These are phyloP conservation scores for Harpagoxenus sublaevis DNA, from an alignment of 2,888 invertebrate species.

Conservation along the genomic window DNA sequence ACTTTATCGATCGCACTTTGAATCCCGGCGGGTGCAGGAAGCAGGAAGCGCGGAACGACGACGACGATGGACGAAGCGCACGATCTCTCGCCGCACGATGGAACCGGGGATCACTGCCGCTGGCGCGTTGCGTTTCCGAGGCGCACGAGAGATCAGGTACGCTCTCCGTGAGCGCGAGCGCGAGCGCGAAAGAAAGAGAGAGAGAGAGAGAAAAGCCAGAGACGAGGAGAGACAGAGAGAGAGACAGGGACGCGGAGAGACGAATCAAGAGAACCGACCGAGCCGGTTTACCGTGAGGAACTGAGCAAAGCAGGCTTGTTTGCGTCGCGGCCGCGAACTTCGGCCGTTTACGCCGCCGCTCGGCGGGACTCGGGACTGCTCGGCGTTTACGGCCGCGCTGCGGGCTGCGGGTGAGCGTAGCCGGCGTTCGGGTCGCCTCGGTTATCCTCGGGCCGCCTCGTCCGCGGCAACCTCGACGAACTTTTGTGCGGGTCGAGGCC, in stretches of 20 bases:
- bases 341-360: constrained; percentile 63
- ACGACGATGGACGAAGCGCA: constrained; percentile 6
- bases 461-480: constrained; percentile 77
- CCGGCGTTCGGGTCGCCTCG: constrained; percentile 5
- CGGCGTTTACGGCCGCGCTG: constrained; percentile 46
- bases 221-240: constrained; percentile 1
- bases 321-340: constrained; percentile 60
- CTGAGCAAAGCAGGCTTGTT: constrained; percentile 66
- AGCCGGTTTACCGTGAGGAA: constrained; percentile 78
- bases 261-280: constrained; percentile 63
- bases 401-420: not conserved
- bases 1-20: constrained; percentile 69
- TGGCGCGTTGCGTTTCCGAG: constrained; percentile 32
- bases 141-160: constrained; percentile 9
- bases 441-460: constrained; percentile 38
- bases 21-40: constrained; percentile 53
- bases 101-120: constrained; percentile 32
- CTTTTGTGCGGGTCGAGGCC: constrained; percentile 79
- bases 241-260: constrained; percentile 42
- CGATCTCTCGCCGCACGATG: constrained; percentile 28
- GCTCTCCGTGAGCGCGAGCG: constrained; percentile 28
- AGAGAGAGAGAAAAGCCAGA: constrained; percentile 8
- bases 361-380: constrained; percentile 56
- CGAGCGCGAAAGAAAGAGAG: not conserved
- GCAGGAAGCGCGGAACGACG: not conserved